phyloP scores from a whole-genome alignment of 2,113 vertebrate species.

The Haemorhous mexicanus region DNA sequence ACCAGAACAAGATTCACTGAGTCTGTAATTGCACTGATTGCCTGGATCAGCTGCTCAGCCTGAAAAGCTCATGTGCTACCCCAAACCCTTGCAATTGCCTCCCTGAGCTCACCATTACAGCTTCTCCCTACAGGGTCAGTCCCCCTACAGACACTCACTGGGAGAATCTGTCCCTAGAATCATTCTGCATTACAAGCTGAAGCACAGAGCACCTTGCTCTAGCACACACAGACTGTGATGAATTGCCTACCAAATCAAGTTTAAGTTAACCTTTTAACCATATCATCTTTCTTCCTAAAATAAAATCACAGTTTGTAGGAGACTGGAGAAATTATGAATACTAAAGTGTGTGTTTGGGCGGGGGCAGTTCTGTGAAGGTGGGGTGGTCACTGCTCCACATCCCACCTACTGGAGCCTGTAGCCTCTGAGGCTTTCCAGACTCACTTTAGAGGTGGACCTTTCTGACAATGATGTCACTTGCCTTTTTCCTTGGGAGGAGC shows the following conservation, averaged over 20 bases:
- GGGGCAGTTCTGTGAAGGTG: neutral
- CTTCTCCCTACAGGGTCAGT: neutral
- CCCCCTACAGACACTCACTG: neutral
- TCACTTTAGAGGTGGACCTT: neutral
- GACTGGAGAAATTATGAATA: neutral
- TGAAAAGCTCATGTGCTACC: accelerated
- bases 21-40: neutral
- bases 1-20: neutral
- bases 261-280: neutral
- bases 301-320: neutral
- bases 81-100: neutral
- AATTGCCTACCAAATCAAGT: neutral
- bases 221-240: neutral
- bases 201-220: neutral
- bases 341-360: neutral
- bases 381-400: neutral
- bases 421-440: neutral
- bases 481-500: neutral
- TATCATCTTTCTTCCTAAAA: neutral
- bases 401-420: neutral
- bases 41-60: neutral
- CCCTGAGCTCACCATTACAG: neutral
- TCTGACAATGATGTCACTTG: neutral
- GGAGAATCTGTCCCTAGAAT: neutral
- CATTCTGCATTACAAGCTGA: neutral